Base-by-base conservation (phyloP, 2,888 invertebrate species). In the Cryptocephalus primarius region DNA sequence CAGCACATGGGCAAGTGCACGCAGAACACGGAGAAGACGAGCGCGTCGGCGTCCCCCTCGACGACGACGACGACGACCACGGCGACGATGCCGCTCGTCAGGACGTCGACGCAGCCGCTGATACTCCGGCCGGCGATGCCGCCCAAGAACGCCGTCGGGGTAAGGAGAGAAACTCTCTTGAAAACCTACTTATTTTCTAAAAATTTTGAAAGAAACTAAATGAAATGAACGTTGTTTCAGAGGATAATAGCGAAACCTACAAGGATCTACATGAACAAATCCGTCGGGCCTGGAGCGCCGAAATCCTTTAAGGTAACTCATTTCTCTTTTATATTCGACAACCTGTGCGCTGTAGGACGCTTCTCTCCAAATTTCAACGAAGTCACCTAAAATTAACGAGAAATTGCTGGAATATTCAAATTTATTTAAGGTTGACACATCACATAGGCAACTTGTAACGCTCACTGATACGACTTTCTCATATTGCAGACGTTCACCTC, bases 1-100 rank as follows among this genome's bases (percentile, higher is more conserved):
- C 71, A 76, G 8, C 93, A 93, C 68, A 81, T 79, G 75, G 64
- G 69, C 45, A 74, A 74, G 39, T 83, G 83, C 60, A 74, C 77
- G 1, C 77, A 77, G 52, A 61, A 50, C 44, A 52, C 49, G 22
- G 57, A 55, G 42, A 55, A 55, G 34, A 44, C 48, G 32, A 51
- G 3, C 22, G 22, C 22, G 3, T 2, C 22, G 22, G 6, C 22
- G 22, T 22, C 22, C 3, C 6, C 22, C 3, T 22, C 22, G 22
- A 4, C 22, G 22, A 4, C 22, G 22, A 4, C 22, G 22, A 22
- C 6, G 22, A 2, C 22, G 22, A 2, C 2, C 3, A 22, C 22
- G 22, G 22, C 22, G 22, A 22, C 22, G 3, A 6, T 22, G 22
- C 22, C 22, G 22, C 22, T 40, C 40, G 11, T 40, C 40, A 14